phyloP scores from a whole-genome alignment of 1,140 invertebrate genomes.

The Agrilus planipennis region DNA sequence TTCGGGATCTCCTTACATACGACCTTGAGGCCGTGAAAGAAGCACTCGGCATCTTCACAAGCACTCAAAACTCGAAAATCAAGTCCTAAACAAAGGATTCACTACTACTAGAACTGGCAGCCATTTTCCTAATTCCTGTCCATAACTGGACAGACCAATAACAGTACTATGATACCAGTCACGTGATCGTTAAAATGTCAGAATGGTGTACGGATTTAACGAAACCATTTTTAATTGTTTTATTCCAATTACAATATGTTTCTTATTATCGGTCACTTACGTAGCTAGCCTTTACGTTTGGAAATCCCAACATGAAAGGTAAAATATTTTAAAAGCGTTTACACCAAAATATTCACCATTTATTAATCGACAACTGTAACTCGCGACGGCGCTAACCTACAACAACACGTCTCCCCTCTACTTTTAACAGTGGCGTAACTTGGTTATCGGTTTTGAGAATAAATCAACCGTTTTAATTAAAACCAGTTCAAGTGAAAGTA shows the following conservation, averaged over 20 bases:
- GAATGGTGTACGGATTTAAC: constrained; percentile 33
- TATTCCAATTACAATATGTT: constrained; percentile 47
- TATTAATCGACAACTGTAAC: no score
- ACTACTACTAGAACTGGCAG: constrained; percentile 48
- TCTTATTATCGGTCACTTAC: constrained; percentile 60
- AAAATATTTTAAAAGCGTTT: constrained; percentile 29
- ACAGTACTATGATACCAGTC: constrained; percentile 11
- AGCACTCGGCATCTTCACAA: constrained; percentile 72
- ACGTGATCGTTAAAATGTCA: constrained; percentile 34
- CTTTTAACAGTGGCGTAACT: no score
- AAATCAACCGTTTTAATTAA: no score
- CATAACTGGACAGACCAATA: constrained; percentile 22
- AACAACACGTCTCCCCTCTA: no score
- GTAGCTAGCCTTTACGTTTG: constrained; percentile 76
- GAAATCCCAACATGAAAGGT: constrained; percentile 61
- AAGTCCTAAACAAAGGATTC: constrained; percentile 49
- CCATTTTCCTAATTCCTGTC: constrained; percentile 45
- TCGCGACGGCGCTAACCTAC: no score
- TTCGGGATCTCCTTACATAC: constrained; percentile 70
- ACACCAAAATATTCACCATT: no score
- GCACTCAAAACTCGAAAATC: constrained; percentile 27
- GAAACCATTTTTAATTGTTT: constrained; percentile 28
- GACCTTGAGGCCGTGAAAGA: constrained; percentile 77
- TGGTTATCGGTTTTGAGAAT: no score
- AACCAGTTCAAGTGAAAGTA: no score